Evolutionary conservation across 1,140 invertebrate genomes (phyloP), one percentile per base, ranked within the genome.

Genomic region (Achatina immaculata): DNA sequence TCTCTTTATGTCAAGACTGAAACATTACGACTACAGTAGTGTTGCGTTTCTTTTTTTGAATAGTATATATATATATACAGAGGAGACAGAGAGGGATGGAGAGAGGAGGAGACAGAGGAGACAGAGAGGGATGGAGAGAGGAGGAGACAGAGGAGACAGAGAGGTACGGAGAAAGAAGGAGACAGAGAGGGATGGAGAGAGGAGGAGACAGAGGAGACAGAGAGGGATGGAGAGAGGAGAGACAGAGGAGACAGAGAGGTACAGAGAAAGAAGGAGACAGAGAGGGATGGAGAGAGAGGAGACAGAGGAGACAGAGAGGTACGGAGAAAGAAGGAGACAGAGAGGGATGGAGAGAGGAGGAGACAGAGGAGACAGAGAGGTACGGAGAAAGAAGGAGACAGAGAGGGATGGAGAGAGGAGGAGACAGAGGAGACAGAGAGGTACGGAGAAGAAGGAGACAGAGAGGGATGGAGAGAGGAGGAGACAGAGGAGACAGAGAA

Each of bases 271-370:
- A 73, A 42, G 62, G 21, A 51, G 79, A 24, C 55, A 34, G 21
- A 58, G 80, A 7, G 38, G 19, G 21, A 78, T 28, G 19, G 58
- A 36, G 31, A 78, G 40, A 34, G 51, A 51, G 6, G 21, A 43
- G 40, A 24, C 21, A 24, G 38, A 72, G 48, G 40, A 28, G 43
- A 45, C n/a, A 82, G 74, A 78, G 14, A 62, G 48, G 40, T 21
- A 21, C 24, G 38, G 48, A 76, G 74, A 76, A 36, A 76, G 36
- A 9, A 28, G 78, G 55, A 55, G 43, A 74, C n/a, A 68, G 72
- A 75, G 69, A 51, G 72, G 45, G 45, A 48, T 7, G 38, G n/a
- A 73, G 21, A 45, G 36, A 48, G 45, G 34, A 36, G 73, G 65
- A 78, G 24, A 21, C 16, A 31, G 19, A 21, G 28, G 68, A 6